Evolutionary conservation across 2,888 invertebrate species (phyloP).

Genomic region (Exocentrus adspersus): DNA sequence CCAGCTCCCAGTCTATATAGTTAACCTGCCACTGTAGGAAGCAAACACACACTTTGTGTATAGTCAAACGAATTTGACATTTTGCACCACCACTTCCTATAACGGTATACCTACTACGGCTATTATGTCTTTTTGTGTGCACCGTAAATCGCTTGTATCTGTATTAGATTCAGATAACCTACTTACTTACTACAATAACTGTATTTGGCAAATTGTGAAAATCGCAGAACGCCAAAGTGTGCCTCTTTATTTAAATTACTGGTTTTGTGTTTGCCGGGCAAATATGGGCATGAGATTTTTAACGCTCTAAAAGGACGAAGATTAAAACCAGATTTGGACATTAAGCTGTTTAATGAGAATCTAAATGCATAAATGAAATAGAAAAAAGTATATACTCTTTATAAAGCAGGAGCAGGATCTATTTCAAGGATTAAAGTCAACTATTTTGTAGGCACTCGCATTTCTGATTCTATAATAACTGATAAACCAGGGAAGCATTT

Average conservation of each 20-base stretch:
- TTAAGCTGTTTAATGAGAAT: no score
- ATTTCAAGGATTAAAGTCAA: no score
- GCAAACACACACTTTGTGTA: background rate
- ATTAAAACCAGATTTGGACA: no score
- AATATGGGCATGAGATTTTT: no score
- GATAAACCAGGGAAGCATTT: no score
- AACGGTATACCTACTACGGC: background rate
- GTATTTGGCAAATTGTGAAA: slow-evolving; percentile 3
- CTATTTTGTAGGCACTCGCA: no score
- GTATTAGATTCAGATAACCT: slow-evolving; percentile 1
- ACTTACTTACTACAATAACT: background rate
- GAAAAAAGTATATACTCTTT: no score
- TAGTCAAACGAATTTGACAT: background rate
- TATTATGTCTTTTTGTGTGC: background rate
- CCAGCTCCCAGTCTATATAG: background rate
- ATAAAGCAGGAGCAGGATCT: no score
- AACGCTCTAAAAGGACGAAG: no score
- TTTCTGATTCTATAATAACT: no score
- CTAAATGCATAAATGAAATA: no score
- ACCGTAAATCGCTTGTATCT: background rate
- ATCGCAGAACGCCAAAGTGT: background rate
- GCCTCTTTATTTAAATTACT: background rate
- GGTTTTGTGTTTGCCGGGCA: background rate
- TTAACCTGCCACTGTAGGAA: background rate
- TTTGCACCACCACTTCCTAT: background rate